These are phyloP conservation scores for Hydrophis major DNA, from an alignment of 2,797 vertebrate species.

Conservation along the genomic window DNA sequence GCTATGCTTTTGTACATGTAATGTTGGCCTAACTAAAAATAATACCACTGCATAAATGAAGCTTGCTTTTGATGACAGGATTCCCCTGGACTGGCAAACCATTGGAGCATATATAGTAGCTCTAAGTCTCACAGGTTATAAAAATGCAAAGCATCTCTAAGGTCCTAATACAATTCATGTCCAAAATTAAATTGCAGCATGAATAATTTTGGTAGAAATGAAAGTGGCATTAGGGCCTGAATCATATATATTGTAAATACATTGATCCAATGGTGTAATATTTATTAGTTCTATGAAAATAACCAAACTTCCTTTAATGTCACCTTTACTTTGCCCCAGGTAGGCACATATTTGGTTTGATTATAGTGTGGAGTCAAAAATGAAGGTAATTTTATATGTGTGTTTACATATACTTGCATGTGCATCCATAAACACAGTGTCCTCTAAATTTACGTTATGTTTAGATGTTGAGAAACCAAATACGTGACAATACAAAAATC, in stretches of 20 bases:
- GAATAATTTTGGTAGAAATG: background rate
- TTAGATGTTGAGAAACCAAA: background rate
- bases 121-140: background rate
- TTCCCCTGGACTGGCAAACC: background rate
- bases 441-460: background rate
- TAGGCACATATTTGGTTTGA: background rate
- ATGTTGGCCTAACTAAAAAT: background rate
- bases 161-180: background rate
- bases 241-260: background rate
- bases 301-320: background rate
- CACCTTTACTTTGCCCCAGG: background rate
- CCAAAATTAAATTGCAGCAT: background rate
- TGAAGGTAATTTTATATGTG: background rate
- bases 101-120: background rate
- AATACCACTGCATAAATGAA: background rate
- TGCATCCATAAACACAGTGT: background rate
- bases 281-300: background rate
- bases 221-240: background rate
- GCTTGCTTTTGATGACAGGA: background rate
- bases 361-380: background rate
- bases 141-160: background rate
- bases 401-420: background rate
- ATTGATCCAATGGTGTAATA: background rate
- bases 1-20: background rate
- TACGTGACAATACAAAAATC: background rate